These are phyloP conservation scores for Stichodactyla mertensii DNA, from an alignment of 64 coral and sea anemone species.

Conservation along the genomic window DNA sequence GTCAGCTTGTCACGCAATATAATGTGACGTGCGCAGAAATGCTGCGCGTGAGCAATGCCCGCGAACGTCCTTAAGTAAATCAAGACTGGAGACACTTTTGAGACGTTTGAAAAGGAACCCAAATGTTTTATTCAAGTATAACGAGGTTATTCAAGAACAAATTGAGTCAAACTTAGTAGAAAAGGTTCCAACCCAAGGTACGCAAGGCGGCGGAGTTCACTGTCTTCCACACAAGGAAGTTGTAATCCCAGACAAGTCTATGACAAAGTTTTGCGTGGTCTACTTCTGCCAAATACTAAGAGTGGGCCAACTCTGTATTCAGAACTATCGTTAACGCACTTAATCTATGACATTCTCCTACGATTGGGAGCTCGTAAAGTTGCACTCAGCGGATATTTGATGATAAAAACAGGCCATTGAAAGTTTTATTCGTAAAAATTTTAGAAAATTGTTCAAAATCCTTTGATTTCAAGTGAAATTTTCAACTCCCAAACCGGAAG, in stretches of 20 bases:
- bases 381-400: too few species aligned
- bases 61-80: too few species aligned
- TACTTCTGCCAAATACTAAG: conserved; percentile 55
- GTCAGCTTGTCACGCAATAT: too few species aligned
- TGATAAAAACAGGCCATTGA: too few species aligned
- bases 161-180: conserved; percentile 29
- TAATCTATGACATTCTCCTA: conserved; percentile 11
- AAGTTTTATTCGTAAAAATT: too few species aligned
- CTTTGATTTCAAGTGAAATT: too few species aligned
- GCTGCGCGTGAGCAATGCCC: too few species aligned
- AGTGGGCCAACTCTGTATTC: conserved; percentile 20
- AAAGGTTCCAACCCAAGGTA: background rate
- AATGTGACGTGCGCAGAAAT: too few species aligned
- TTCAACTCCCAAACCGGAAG: too few species aligned
- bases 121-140: conserved; percentile 23
- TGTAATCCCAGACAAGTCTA: conserved; percentile 10
- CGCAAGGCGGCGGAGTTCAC: background rate
- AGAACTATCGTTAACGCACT: conserved; percentile 3
- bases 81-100: conserved; percentile 11
- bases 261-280: conserved; percentile 45
- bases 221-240: conserved; percentile 36
- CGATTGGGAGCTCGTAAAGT: too few species aligned
- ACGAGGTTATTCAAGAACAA: conserved; percentile 39
- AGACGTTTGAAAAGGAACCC: conserved; percentile 14
- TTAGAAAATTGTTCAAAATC: too few species aligned